Percentiles rank a stretch among this genome's conserved stretches.
Conservation (phyloP, 2,797 vertebrate species). For the Paguma larvata region DNA sequence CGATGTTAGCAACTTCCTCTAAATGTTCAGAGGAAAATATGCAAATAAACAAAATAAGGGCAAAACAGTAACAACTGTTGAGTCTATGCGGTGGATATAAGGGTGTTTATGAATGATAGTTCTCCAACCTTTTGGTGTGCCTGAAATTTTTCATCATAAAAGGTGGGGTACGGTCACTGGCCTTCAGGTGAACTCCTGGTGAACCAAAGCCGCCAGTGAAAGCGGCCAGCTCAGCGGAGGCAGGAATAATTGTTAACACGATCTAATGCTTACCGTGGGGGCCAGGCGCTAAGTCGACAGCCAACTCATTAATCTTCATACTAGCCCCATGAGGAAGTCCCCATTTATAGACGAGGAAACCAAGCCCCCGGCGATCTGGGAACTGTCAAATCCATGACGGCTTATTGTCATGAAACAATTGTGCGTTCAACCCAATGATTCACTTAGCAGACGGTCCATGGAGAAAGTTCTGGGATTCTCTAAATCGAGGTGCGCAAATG, state of each 20-base stretch:
- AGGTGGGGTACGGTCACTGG: background rate
- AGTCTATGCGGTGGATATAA: background rate
- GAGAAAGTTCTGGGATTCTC: background rate
- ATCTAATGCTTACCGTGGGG: background rate
- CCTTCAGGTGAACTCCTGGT: background rate
- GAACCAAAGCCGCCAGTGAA: background rate
- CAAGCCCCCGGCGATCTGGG: background rate
- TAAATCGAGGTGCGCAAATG: background rate
- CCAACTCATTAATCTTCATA: background rate
- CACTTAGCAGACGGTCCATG: background rate
- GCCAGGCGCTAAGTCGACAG: background rate
- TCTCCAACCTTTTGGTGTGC: background rate
- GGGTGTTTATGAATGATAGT: background rate
- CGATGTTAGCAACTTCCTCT: background rate
- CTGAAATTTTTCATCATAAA: background rate
- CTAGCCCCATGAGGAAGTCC: background rate
- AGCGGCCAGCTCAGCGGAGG: background rate
- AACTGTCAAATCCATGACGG: background rate
- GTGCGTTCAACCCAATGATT: background rate
- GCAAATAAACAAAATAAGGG: background rate
- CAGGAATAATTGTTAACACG: no score
- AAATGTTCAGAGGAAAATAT: background rate
- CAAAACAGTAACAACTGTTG: background rate
- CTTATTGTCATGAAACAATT: background rate
- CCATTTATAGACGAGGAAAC: background rate